phyloP scores from a whole-genome alignment of 1,140 invertebrate genomes.

The Pollicipes pollicipes region DNA sequence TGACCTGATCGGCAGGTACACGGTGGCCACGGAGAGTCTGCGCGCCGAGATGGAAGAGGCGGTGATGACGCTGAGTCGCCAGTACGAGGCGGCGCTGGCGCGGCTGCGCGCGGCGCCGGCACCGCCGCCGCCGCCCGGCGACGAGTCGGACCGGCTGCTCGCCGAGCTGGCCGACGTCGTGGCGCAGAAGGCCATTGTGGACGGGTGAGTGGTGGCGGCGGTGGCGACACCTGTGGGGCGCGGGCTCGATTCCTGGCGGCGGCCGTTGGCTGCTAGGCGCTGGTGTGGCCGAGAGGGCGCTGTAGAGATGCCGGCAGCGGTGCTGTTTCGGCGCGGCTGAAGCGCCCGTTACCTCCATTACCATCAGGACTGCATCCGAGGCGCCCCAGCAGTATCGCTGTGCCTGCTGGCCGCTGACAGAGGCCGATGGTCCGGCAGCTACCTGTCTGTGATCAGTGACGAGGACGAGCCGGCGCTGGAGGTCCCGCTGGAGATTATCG shows the following conservation, averaged over 20 bases:
- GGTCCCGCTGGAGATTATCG: neutral
- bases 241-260: too few species aligned
- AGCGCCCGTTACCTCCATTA: too few species aligned
- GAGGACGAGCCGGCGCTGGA: neutral
- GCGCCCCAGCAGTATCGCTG: too few species aligned
- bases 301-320: too few species aligned
- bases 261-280: too few species aligned
- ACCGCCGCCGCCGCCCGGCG: conserved; percentile 20
- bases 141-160: conserved; percentile 29
- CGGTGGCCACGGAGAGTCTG: conserved; percentile 42
- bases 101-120: conserved; percentile 29
- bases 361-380: too few species aligned
- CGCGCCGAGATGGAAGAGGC: conserved; percentile 46
- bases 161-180: conserved; percentile 50
- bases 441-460: neutral
- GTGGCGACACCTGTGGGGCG: too few species aligned
- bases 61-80: conserved; percentile 40
- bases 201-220: conserved; percentile 29
- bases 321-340: too few species aligned
- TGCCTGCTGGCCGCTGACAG: too few species aligned
- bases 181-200: conserved; percentile 53
- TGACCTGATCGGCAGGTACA: conserved; percentile 3
- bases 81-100: conserved; percentile 37
- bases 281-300: too few species aligned
- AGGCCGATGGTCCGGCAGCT: neutral